A percentile compares a stretch with the other conserved stretches of the same genome.
These are phyloP conservation scores for Pediacus dermestoides DNA, from an alignment of 2,888 invertebrate species.

Conservation along the genomic window DNA sequence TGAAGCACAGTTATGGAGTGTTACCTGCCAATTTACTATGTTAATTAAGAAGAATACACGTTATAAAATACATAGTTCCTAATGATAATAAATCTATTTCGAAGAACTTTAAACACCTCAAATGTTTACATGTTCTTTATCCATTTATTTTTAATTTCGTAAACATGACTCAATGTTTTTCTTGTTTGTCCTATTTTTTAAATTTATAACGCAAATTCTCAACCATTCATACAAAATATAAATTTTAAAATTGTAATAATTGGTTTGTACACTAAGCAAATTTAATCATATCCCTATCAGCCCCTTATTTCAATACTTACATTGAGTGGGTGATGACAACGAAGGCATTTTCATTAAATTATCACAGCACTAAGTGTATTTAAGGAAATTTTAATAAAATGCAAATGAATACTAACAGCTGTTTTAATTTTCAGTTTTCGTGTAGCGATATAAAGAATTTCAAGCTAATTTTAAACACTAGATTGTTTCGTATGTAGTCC, in stretches of 20 bases:
- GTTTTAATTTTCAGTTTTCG: conserved; percentile 24
- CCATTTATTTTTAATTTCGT: conserved; percentile 26
- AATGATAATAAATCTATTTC: too few species aligned
- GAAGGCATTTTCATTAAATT: conserved; percentile 31
- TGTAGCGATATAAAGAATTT: conserved; percentile 33
- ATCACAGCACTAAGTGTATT: conserved; percentile 13
- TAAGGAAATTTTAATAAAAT: conserved; percentile 8
- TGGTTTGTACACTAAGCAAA: too few species aligned
- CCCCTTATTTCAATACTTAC: conserved; percentile 36
- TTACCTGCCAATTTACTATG: too few species aligned
- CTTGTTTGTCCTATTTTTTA: conserved; percentile 20
- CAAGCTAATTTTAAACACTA: conserved; percentile 44
- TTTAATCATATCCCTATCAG: too few species aligned
- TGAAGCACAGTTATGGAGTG: too few species aligned
- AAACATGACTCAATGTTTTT: conserved; percentile 24
- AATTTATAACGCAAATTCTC: too few species aligned
- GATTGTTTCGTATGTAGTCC: too few species aligned
- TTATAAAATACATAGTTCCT: too few species aligned
- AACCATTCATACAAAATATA: too few species aligned
- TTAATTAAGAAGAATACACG: too few species aligned
- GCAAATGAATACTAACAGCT: conserved; percentile 20
- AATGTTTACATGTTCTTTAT: conserved; percentile 27
- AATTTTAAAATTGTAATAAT: too few species aligned
- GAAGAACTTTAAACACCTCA: too few species aligned
- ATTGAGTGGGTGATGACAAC: conserved; percentile 38